Evolutionary conservation across 2,113 vertebrate genomes (phyloP), one percentile per base, ranked within the genome.

Genomic region (Corvus moneduloides): DNA sequence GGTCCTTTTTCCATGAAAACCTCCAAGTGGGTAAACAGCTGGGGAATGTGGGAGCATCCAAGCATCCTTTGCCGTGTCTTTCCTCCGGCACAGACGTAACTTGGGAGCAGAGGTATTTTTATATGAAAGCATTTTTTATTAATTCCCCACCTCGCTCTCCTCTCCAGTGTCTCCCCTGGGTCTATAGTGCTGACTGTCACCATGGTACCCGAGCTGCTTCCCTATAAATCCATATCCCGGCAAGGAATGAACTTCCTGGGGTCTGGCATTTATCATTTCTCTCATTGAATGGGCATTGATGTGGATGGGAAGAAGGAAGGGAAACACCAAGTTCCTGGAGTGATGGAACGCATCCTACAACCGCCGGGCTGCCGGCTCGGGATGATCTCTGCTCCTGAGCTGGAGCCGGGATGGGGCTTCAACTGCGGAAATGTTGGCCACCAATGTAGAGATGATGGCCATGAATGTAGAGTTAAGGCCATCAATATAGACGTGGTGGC

Each of bases 311-410:
- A 86, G 79, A 66, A 63, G 76, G 17, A 56, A 73, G 87, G 43
- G 64, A 79, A 88, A 46, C 59, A 41, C 82, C 14, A 8, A 84
- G 11, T 10, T 18, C 35, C 1, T 3, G 35, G 44, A 75, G 54
- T 9, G 62, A 9, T 4, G 5, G 73, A 63, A 12, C 63, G 5
- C 0, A 0, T 21, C 59, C 32, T 18, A 7, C 6, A 14, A 2
- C 27, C 0, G 0, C 55, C 0, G 0, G 6, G 8, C 46, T 4
- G 0, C 20, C 3, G 6, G 37, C n/a, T 73, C 1, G 1, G 51
- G 15, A 10, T 16, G 58, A 33, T 49, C 41, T 43, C 73, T 72
- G 74, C 27, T 55, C 43, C 59, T 14, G 35, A 74, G 48, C 43
- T 24, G 46, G 30, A n/a, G 51, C 43, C 46, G 19, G 32, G n/a